Evolutionary conservation across 2,888 invertebrate genomes (phyloP).

Genomic region (Marronus borbonicus): DNA sequence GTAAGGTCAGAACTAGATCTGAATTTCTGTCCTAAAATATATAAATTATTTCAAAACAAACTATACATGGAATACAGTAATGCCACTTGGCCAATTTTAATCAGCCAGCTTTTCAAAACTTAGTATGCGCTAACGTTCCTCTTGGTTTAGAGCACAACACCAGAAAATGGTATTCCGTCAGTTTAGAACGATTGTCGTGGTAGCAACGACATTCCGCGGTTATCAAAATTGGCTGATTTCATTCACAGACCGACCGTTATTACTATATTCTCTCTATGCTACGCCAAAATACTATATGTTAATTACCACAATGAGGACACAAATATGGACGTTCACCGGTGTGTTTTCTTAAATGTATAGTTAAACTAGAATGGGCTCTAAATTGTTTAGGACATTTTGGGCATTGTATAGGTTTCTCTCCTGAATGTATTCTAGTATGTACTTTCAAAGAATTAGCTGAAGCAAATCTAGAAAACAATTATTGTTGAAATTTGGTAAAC

Average conservation of each 20-base stretch:
- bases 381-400: conserved; percentile 42
- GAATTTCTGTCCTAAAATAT: conserved; percentile 23
- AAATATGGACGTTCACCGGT: conserved; percentile 41
- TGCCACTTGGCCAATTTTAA: no score
- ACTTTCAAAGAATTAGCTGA: conserved; percentile 36
- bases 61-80: no score
- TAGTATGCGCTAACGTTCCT: no score
- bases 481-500: background rate
- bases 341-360: conserved; percentile 40
- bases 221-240: no score
- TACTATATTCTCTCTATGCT: no score
- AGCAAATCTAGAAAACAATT: conserved; percentile 26
- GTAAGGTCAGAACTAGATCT: conserved; percentile 33
- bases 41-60: no score
- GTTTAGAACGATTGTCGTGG: no score
- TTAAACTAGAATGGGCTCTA: conserved; percentile 42
- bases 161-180: no score
- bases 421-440: conserved; percentile 39
- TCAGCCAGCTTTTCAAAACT: no score
- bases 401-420: conserved; percentile 43
- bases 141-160: no score
- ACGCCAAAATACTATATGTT: background rate
- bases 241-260: no score
- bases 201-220: no score
- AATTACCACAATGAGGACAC: conserved; percentile 46